Base-by-base conservation (phyloP, 1,140 invertebrate genomes). In the Glossosoma conforme region DNA sequence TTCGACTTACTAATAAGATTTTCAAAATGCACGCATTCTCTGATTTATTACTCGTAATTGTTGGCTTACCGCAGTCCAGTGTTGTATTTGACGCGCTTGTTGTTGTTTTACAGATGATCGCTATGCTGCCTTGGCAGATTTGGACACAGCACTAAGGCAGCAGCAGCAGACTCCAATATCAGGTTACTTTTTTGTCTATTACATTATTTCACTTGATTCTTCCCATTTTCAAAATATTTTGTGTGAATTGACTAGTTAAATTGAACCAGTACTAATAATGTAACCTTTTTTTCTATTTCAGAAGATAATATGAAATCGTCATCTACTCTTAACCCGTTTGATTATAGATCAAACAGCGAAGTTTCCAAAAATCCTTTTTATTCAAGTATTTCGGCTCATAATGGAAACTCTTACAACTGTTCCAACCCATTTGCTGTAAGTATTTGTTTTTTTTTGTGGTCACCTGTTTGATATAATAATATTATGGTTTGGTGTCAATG, bases 61-160 rank as follows among this genome's bases (percentile, higher is more conserved):
- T 8, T n/a, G 6, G 6, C 24, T 28, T 28, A 28, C 6, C 6
- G 24, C n/a, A 8, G 24, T 6, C 24, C 6, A 28, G 6, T 28
- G 24, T 8, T 28, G 6, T 28, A 6, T 28, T 28, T 28, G n/a
- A 28, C 24, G 6, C 24, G 6, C 24, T 13, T 36, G 10, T 15
- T 38, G 2, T 46, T 11, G 18, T 3, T 13, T 62, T 61, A 18
- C 49, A 74, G 72, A 72, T 66, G 72, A 74, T 61, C 65, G 72
- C 19, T 74, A 74, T 65, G 72, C 72, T 59, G 72, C 72, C 43
- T 60, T 74, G 56, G 72, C 72, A 48, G 72, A 73, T 61, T 63
- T 74, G 50, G 72, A 74, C 61, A 52, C 66, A 55, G 68, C 67
- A 44, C 61, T 73, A 58, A 64, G 69, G 54, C 68, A 74, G 49